These are phyloP conservation scores for Himalopsyche kuldschensis DNA, from an alignment of 2,888 invertebrate genomes.

Conservation along the genomic window DNA sequence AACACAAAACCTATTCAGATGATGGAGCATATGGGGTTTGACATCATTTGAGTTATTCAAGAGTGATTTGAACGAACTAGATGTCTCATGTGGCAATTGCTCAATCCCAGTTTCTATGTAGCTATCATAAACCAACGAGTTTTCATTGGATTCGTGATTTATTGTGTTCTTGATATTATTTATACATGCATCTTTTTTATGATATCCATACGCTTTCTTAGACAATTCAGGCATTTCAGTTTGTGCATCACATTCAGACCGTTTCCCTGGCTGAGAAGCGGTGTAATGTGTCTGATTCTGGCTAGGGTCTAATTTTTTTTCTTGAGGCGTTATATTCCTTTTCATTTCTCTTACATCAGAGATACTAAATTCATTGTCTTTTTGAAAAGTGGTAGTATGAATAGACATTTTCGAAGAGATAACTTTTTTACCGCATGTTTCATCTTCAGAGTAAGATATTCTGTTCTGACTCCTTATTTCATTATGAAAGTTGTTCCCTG, in stretches of 20 bases:
- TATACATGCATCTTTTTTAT: background rate
- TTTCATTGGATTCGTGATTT: slow-evolving; percentile 4
- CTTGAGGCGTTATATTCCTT: background rate
- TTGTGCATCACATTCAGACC: background rate
- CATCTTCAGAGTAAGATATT: background rate
- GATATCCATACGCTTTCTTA: background rate
- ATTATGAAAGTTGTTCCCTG: background rate
- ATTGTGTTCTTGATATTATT: background rate
- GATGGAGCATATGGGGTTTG: slow-evolving; percentile 1
- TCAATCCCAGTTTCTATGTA: background rate
- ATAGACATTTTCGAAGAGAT: background rate
- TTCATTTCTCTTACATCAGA: background rate
- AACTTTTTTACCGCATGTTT: background rate
- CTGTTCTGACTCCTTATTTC: background rate
- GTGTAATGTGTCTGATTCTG: background rate
- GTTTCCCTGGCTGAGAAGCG: background rate
- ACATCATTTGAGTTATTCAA: slow-evolving; percentile 2
- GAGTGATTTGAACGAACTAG: background rate
- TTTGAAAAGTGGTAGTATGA: background rate
- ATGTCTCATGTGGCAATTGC: slow-evolving; percentile 2
- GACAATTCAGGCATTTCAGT: background rate
- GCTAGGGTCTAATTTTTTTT: background rate
- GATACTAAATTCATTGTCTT: background rate
- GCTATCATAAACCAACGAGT: background rate
- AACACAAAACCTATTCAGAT: slow-evolving; percentile 27